phyloP scores from a whole-genome alignment of 2,113 vertebrate genomes.

The Romanogobio albipinnatus region DNA sequence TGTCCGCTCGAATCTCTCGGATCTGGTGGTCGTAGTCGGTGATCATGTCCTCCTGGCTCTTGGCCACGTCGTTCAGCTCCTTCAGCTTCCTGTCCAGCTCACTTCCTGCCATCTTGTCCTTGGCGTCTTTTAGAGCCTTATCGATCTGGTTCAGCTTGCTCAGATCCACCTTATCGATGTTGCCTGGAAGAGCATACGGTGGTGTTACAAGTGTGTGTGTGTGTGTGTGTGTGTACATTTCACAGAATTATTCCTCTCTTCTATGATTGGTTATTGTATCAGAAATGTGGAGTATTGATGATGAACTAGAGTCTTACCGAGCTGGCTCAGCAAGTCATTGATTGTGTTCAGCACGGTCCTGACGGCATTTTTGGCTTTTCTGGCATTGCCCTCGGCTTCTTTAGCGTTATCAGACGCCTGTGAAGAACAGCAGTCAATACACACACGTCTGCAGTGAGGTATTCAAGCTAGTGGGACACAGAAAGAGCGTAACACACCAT shows the following conservation, averaged over 20 bases:
- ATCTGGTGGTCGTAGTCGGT: conserved; percentile 90
- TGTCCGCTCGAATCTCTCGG: conserved; percentile 89
- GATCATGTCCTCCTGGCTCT: conserved; percentile 88
- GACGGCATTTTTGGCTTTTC: conserved; percentile 91
- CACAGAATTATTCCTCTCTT: too few species aligned
- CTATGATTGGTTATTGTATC: too few species aligned
- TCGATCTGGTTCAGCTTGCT: conserved; percentile 91
- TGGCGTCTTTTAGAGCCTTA: conserved; percentile 84
- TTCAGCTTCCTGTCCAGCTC: conserved; percentile 88
- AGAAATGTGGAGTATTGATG: too few species aligned
- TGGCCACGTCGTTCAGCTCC: conserved; percentile 85
- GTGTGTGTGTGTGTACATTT: too few species aligned
- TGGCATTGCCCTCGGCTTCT: conserved; percentile 91
- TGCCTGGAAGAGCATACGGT: conserved; percentile 73
- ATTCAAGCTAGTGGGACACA: neutral
- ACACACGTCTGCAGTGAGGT: neutral
- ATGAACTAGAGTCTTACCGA: conserved; percentile 83
- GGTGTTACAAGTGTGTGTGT: neutral
- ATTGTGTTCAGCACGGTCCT: conserved; percentile 85
- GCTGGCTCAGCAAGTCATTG: conserved; percentile 82
- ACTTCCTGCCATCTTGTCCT: conserved; percentile 84
- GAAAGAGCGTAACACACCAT: conserved; percentile 76
- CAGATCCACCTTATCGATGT: conserved; percentile 93
- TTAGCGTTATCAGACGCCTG: conserved; percentile 91
- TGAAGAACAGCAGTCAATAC: neutral